Conservation (phyloP, 2,888 invertebrate genomes). For the Eristalinus aeneus region DNA sequence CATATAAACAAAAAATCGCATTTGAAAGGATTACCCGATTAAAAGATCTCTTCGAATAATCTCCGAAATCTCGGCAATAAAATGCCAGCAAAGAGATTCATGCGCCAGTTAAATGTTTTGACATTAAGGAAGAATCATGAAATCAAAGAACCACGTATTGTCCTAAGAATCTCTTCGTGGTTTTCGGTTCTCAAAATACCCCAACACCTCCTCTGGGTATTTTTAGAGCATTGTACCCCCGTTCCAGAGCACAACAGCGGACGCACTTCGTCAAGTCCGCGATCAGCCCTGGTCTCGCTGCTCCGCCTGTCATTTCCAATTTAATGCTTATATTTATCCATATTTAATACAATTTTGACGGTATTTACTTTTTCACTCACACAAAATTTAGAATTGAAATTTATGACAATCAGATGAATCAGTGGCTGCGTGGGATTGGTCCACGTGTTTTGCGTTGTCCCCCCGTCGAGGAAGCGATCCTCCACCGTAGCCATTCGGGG, state of each 20-base stretch:
- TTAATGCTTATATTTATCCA: slow-evolving; percentile 3
- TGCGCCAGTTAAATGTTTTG: neutral
- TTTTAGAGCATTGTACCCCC: neutral
- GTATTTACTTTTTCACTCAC: slow-evolving; percentile 7
- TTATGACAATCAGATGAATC: slow-evolving; percentile 19
- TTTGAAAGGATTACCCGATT: neutral
- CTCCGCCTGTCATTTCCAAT: neutral
- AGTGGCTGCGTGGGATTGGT: slow-evolving; percentile 3
- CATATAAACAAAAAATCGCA: too few species aligned
- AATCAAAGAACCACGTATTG: neutral
- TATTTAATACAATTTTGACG: slow-evolving; percentile 4
- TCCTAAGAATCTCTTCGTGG: neutral
- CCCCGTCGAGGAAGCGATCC: neutral
- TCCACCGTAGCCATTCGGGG: too few species aligned
- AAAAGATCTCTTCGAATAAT: neutral
- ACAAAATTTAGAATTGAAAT: neutral
- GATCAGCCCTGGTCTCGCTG: neutral
- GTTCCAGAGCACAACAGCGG: neutral
- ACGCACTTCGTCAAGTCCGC: neutral
- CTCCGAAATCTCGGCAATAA: neutral
- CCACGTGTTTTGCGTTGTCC: neutral
- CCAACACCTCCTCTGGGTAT: neutral
- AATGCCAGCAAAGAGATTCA: neutral
- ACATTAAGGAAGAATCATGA: neutral
- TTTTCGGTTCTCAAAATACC: slow-evolving; percentile 11